Base-by-base conservation (phyloP, 2,888 invertebrate genomes). In the Crocallis elinguaria region DNA sequence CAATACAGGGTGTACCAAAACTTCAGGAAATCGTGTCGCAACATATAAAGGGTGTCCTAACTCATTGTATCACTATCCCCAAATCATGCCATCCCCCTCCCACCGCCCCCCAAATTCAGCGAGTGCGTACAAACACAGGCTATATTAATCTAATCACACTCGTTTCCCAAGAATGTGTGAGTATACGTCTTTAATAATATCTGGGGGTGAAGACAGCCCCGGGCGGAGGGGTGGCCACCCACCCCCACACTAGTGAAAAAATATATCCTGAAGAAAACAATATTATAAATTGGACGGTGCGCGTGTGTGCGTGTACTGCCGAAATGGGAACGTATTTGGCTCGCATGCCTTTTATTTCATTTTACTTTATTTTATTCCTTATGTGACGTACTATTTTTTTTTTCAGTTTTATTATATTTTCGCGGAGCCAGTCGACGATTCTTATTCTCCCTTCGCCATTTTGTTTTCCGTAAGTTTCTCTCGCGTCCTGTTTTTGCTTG, bases 161-260 rank as follows among this genome's bases (percentile, higher is more conserved):
- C 81, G 79, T 77, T 82, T 81, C 77, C 82, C 76, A 76, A 82
- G 84, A 86, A 86, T 90, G 91, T 91, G 90, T 90, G 90, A 84
- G 90, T 88, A 79, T 85, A 82, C 88, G 88, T 90, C 90, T 91
- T 91, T 91, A 91, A 91, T 91, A 91, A 91, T 91, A 91, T 90
- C 90, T 79, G 84, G 82, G 78, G 57, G 56, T 32, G 56, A 44
- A 57, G 57, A 62, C 57, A 65, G 62, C 60, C 63, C 59, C 58
- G 62, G 64, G 54, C 61, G 69, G 51, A 58, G 56, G 63, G 60
- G 49, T 61, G 58, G 49, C 66, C 61, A 51, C 64, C 70, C 73
- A 60, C 56, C 75, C 75, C 79, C 78, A 81, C 79, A 83, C 90
- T 91, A 90, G 88, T 90, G 90, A 89, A 91, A 91, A 91, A 91